These are phyloP conservation scores for Heloderma charlesbogerti DNA, from an alignment of 2,113 vertebrate species.

Conservation along the genomic window DNA sequence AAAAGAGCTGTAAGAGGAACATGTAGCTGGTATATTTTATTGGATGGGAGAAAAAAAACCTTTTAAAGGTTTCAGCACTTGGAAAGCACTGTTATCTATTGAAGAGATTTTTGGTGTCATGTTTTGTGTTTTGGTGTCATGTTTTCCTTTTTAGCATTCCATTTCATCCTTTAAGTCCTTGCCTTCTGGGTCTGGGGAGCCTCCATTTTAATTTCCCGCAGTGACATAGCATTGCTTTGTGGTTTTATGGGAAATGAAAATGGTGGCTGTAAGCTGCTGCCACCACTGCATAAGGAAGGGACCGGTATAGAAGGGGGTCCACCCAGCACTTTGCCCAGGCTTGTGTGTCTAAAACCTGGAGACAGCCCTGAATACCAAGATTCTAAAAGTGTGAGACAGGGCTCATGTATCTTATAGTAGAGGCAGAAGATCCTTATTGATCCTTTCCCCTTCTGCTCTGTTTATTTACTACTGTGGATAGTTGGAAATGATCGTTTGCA, in stretches of 20 bases:
- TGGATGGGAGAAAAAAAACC: neutral
- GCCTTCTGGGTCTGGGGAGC: neutral
- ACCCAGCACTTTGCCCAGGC: neutral
- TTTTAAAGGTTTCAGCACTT: conserved; percentile 13
- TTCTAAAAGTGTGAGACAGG: neutral
- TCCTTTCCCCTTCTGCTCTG: neutral
- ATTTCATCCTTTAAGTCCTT: too few relatives aligned
- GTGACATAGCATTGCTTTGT: neutral
- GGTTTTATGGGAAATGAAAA: neutral
- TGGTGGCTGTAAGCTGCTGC: neutral
- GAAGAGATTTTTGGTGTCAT: neutral
- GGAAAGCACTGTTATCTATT: neutral
- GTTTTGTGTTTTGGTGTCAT: neutral
- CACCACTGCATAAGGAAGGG: neutral
- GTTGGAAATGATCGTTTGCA: neutral
- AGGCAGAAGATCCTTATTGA: neutral
- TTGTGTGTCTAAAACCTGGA: neutral
- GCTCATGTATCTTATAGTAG: neutral
- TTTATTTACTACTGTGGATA: neutral
- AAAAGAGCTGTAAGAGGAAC: neutral
- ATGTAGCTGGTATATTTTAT: fast-evolving
- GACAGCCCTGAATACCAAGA: neutral
- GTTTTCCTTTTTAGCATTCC: neutral
- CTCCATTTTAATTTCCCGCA: neutral
- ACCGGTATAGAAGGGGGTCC: neutral